Percentiles rank a stretch among this genome's conserved stretches.
Conservation (phyloP, 2,888 invertebrate genomes). For the Tinea pellionella region DNA sequence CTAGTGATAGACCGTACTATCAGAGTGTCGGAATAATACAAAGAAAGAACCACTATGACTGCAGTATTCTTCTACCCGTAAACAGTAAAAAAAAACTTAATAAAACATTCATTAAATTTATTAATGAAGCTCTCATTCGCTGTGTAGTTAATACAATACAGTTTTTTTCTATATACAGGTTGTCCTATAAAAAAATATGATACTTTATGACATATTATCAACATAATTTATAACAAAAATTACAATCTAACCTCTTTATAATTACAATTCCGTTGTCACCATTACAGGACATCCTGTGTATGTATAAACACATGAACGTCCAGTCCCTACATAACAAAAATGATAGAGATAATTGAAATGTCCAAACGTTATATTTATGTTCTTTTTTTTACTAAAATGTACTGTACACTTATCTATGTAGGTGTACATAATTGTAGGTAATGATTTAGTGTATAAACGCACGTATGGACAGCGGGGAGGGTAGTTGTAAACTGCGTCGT, state of each 20-base stretch:
- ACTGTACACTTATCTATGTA: background rate
- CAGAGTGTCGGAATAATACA: no score
- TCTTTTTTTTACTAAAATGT: background rate
- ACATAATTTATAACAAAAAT: no score
- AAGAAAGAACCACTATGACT: no score
- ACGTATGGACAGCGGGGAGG: no score
- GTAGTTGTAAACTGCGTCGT: no score
- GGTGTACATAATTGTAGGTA: background rate
- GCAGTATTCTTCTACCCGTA: no score
- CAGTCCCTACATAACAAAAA: constrained; percentile 48
- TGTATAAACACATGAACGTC: constrained; percentile 59
- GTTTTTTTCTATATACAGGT: constrained; percentile 49
- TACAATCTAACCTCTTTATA: no score
- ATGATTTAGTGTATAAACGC: background rate
- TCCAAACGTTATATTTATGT: constrained; percentile 65
- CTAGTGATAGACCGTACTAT: no score
- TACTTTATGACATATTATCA: no score
- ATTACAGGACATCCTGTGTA: no score
- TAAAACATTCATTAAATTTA: background rate
- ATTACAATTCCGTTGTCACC: no score
- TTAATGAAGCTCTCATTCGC: background rate
- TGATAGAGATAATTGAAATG: constrained; percentile 65
- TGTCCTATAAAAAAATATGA: no score
- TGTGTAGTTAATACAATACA: background rate
- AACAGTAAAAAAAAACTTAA: background rate